These are phyloP conservation scores for Urocolius indicus DNA, from an alignment of 2,113 vertebrate genomes.

Conservation along the genomic window DNA sequence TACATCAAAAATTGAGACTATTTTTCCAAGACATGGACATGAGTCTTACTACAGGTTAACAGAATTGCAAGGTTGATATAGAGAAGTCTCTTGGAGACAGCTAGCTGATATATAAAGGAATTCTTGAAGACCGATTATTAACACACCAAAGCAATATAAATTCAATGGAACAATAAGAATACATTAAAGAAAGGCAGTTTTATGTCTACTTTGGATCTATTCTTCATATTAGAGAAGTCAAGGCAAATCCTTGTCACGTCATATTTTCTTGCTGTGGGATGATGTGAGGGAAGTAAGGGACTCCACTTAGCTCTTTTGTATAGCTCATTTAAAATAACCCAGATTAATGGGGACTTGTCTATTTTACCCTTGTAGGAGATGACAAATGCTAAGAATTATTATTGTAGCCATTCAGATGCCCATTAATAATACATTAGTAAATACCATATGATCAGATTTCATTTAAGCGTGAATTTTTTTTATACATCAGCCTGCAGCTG, in stretches of 20 bases:
- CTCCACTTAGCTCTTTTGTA: neutral
- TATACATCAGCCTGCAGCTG: conserved; percentile 7
- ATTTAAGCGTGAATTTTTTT: neutral
- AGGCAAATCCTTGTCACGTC: neutral
- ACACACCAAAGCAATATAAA: conserved; percentile 22
- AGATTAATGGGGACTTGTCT: conserved; percentile 43
- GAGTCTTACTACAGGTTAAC: neutral
- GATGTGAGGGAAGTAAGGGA: neutral
- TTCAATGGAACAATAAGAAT: conserved; percentile 37
- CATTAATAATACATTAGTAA: conserved; percentile 64
- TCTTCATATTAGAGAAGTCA: neutral
- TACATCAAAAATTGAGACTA: neutral
- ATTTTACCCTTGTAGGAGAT: neutral
- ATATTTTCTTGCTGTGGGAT: neutral
- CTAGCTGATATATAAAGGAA: neutral
- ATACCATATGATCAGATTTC: conserved; percentile 39
- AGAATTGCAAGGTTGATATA: neutral
- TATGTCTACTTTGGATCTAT: neutral
- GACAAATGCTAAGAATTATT: conserved; percentile 40
- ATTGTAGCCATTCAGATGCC: neutral
- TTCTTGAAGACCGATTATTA: conserved; percentile 18
- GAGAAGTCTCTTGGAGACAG: neutral
- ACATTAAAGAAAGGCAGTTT: conserved; percentile 27
- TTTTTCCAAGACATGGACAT: neutral
- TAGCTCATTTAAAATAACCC: conserved; percentile 34